A percentile compares a stretch with the other conserved stretches of the same genome.
Conservation (phyloP, 2,888 invertebrate genomes). For the Fissipunctia ypsillon region DNA sequence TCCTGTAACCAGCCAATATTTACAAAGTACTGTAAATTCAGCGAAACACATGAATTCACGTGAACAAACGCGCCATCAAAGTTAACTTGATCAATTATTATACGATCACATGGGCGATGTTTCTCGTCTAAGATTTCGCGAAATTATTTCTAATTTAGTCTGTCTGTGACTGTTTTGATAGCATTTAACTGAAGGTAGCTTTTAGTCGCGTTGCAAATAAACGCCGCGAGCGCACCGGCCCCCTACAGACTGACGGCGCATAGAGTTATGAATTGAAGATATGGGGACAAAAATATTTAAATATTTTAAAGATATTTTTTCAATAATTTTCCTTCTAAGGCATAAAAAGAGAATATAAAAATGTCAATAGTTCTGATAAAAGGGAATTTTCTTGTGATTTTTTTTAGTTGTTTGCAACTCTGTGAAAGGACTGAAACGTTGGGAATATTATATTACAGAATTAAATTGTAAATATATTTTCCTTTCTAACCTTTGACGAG, state of each 20-base stretch:
- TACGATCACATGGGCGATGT: constrained; percentile 31
- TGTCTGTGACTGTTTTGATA: constrained; percentile 69
- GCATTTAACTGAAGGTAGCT: constrained; percentile 74
- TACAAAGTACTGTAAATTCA: constrained; percentile 48
- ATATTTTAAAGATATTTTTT: neutral
- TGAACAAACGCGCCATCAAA: constrained; percentile 33
- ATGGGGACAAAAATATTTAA: constrained; percentile 27
- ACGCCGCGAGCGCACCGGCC: constrained; percentile 77
- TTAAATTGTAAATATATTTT: neutral
- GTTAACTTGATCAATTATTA: constrained; percentile 38
- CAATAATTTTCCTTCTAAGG: neutral
- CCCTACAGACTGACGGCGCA: constrained; percentile 81
- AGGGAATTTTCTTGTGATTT: neutral
- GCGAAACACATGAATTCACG: constrained; percentile 53
- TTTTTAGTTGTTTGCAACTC: neutral
- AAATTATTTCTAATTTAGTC: constrained; percentile 61
- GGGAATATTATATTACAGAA: neutral
- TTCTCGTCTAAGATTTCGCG: constrained; percentile 56
- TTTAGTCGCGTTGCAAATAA: constrained; percentile 79
- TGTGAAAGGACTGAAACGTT: neutral
- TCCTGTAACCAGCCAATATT: constrained; percentile 44
- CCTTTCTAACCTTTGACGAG: constrained; percentile 5
- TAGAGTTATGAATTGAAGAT: constrained; percentile 54
- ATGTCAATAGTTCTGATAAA: neutral
- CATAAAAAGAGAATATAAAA: neutral